A percentile compares a stretch with the other conserved stretches of the same genome.
phyloP scores from a whole-genome alignment of 2,888 invertebrate genomes.

The Melanotus villosus region DNA sequence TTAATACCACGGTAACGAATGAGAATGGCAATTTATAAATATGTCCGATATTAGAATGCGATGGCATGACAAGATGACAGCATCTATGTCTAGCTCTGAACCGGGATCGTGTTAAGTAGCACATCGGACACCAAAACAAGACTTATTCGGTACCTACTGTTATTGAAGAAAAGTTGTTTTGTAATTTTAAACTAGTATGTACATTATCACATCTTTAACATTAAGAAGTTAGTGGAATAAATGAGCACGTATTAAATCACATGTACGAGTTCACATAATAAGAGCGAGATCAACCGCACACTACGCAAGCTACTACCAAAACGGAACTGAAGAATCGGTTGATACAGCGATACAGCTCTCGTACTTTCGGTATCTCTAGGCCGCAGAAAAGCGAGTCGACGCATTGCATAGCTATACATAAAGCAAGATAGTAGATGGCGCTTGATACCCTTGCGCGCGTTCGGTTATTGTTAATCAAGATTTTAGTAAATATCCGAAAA shows the following conservation, averaged over 20 bases:
- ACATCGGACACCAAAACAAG: constrained; percentile 22
- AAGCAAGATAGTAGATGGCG: constrained; percentile 39
- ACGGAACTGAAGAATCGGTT: constrained; percentile 38
- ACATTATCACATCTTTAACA: constrained; percentile 28
- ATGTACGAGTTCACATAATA: constrained; percentile 35
- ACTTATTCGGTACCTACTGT: not conserved
- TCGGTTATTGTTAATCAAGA: not conserved
- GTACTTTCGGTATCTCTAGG: constrained; percentile 39
- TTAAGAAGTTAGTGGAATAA: constrained; percentile 9
- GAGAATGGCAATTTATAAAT: constrained; percentile 17
- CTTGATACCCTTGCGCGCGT: constrained; percentile 52
- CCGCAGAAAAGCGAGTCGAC: constrained; percentile 45
- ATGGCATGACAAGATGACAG: constrained; percentile 33
- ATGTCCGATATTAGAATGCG: constrained; percentile 19
- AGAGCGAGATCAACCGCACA: constrained; percentile 18
- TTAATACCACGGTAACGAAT: too few relatives aligned
- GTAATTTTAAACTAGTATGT: not conserved
- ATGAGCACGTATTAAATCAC: constrained; percentile 34
- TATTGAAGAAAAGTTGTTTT: not conserved
- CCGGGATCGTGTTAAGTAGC: constrained; percentile 31
- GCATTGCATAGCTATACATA: constrained; percentile 39
- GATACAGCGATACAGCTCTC: constrained; percentile 40
- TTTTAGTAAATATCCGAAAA: not conserved
- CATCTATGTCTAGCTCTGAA: constrained; percentile 29
- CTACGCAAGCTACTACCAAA: constrained; percentile 7